Conservation (phyloP, 2,113 vertebrate species). For the Proterorhinus semilunaris region DNA sequence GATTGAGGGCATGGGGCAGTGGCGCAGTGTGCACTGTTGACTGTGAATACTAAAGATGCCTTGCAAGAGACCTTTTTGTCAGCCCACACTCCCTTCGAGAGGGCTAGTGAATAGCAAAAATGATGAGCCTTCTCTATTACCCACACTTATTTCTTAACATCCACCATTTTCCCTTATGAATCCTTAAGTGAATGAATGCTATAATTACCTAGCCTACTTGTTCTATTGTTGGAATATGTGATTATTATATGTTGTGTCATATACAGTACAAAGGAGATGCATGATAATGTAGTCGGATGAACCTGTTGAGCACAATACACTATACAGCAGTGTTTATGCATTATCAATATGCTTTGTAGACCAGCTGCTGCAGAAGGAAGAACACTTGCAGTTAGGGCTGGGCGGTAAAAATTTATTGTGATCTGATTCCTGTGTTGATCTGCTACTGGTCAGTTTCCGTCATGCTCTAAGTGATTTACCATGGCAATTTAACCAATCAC, state of each 20-base stretch:
- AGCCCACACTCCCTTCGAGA: constrained; percentile 30
- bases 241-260: not conserved
- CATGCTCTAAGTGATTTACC: too few species aligned
- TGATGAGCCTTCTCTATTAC: constrained; percentile 25
- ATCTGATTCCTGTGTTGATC: too few species aligned
- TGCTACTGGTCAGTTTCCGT: too few species aligned
- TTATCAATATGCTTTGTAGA: too few species aligned
- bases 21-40: constrained; percentile 28
- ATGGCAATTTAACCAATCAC: too few species aligned
- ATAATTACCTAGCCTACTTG: not conserved
- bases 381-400: too few species aligned
- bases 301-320: constrained; percentile 10
- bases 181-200: not conserved
- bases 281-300: constrained; percentile 12
- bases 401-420: too few species aligned
- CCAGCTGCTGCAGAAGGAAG: too few species aligned
- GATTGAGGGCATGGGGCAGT: constrained; percentile 59
- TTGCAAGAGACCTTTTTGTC: constrained; percentile 54
- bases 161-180: not conserved
- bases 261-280: constrained; percentile 3
- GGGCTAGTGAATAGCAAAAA: constrained; percentile 42
- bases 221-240: constrained; percentile 14
- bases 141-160: constrained; percentile 12
- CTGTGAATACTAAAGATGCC: constrained; percentile 51
- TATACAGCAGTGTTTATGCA: not conserved